Conservation (phyloP, 2,113 vertebrate genomes). For the Spheniscus mendiculus region DNA sequence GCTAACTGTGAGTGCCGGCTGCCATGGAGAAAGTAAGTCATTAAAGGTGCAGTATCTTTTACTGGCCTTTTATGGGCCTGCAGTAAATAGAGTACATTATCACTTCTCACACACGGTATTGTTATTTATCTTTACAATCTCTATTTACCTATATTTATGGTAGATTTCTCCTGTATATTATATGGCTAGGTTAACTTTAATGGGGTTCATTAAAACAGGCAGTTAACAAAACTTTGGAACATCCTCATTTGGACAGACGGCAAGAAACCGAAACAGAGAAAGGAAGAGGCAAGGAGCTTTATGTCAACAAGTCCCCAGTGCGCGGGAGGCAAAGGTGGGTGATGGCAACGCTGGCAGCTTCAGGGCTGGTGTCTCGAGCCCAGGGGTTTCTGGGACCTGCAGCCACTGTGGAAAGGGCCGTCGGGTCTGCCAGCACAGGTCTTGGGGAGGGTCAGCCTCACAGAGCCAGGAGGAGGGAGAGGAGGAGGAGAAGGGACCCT, state of each 20-base stretch:
- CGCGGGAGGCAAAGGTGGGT: background rate
- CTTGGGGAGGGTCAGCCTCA: background rate
- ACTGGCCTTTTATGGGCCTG: constrained; percentile 70
- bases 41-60: constrained; percentile 81
- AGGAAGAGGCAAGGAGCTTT: background rate
- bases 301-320: accelerated
- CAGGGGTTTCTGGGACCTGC: background rate
- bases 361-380: background rate
- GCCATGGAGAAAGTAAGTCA: constrained; percentile 85
- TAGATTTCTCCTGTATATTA: constrained; percentile 67
- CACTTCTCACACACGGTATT: constrained; percentile 64
- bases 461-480: background rate
- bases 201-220: constrained; percentile 70
- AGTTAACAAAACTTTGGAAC: constrained; percentile 70
- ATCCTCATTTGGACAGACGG: constrained; percentile 30
- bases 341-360: background rate
- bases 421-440: accelerated
- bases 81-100: constrained; percentile 82
- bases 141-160: constrained; percentile 83
- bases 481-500: background rate
- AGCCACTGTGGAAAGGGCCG: accelerated
- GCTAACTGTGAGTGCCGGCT: constrained; percentile 83
- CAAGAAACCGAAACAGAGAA: background rate
- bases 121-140: constrained; percentile 83
- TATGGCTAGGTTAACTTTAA: constrained; percentile 73